phyloP scores from a whole-genome alignment of 2,888 invertebrate genomes.

The Microctonus brassicae region DNA sequence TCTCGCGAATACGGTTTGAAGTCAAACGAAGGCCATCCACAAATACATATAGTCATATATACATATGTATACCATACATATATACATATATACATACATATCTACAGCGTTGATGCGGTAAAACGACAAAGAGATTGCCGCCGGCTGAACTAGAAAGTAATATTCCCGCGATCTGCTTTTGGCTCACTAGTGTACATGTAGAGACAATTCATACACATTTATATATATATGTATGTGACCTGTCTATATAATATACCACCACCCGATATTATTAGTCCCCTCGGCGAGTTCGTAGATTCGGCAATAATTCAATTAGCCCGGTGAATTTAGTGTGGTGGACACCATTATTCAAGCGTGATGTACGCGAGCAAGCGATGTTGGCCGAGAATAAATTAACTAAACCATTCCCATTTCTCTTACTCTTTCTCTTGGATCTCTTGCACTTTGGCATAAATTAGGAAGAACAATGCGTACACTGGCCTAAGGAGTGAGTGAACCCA shows the following conservation, averaged over 20 bases:
- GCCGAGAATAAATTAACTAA: slow-evolving; percentile 41
- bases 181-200: slow-evolving; percentile 15
- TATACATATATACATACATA: not conserved
- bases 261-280: slow-evolving; percentile 40
- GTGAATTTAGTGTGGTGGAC: slow-evolving; percentile 62
- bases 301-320: slow-evolving; percentile 67
- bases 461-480: slow-evolving; percentile 62
- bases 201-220: not conserved
- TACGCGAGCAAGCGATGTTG: slow-evolving; percentile 44
- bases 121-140: slow-evolving; percentile 37
- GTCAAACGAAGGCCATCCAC: slow-evolving; percentile 22
- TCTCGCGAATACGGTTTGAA: slow-evolving; percentile 28
- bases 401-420: not conserved
- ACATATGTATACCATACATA: not conserved
- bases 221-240: slow-evolving; percentile 11
- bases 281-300: slow-evolving; percentile 51
- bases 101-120: slow-evolving; percentile 33
- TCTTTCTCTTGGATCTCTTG: slow-evolving; percentile 15
- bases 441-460: slow-evolving; percentile 63
- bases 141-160: slow-evolving; percentile 45
- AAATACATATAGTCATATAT: no score
- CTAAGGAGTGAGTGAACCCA: slow-evolving; percentile 13
- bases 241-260: slow-evolving; percentile 22
- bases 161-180: slow-evolving; percentile 45
- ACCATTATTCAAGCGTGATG: slow-evolving; percentile 64